phyloP scores from a whole-genome alignment of 1,140 invertebrate species.

The Drosophila truncata region DNA sequence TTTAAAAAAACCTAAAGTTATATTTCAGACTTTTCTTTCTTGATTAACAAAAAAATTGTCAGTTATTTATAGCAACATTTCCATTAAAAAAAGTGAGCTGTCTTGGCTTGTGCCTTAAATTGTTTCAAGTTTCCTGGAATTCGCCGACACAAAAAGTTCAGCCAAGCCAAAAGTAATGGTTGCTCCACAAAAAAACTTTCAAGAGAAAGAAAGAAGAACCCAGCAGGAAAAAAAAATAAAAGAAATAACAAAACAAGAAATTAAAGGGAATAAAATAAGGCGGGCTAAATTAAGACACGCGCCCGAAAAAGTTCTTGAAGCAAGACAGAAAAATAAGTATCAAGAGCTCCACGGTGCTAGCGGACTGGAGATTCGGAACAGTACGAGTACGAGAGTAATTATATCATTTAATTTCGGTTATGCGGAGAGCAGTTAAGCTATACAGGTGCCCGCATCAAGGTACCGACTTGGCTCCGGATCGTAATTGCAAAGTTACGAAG shows the following conservation, averaged over 20 bases:
- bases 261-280: slow-evolving; percentile 27
- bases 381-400: slow-evolving; percentile 62
- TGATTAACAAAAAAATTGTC: neutral
- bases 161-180: slow-evolving; percentile 29
- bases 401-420: slow-evolving; percentile 74
- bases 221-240: neutral
- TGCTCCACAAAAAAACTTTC: slow-evolving; percentile 10
- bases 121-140: slow-evolving; percentile 39
- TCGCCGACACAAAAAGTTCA: slow-evolving; percentile 17
- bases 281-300: slow-evolving; percentile 44
- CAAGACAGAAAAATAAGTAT: slow-evolving; percentile 51
- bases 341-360: neutral
- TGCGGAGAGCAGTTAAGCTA: slow-evolving; percentile 35
- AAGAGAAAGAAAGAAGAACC: slow-evolving; percentile 10
- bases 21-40: neutral
- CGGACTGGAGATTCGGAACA: slow-evolving; percentile 26
- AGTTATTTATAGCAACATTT: neutral
- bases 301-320: slow-evolving; percentile 69
- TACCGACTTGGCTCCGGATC: slow-evolving; percentile 3
- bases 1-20: neutral
- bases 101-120: slow-evolving; percentile 36
- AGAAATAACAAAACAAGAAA: neutral
- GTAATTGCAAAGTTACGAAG: slow-evolving; percentile 73
- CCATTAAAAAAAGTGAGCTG: slow-evolving; percentile 8
- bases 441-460: slow-evolving; percentile 34